phyloP scores from a whole-genome alignment of 2,113 vertebrate species.

The Hypanus sabinus region DNA sequence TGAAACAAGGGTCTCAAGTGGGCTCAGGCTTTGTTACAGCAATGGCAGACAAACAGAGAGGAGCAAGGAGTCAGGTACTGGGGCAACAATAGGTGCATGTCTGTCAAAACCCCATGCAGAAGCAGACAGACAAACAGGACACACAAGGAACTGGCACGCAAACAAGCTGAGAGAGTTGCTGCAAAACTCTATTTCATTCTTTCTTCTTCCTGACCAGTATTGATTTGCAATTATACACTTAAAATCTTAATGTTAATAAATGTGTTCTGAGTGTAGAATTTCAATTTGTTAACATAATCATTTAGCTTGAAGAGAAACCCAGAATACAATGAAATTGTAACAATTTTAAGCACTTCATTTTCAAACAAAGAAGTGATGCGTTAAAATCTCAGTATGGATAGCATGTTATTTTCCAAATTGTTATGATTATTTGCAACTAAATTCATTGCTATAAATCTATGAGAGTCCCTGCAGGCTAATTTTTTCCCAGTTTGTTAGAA shows the following conservation, averaged over 20 bases:
- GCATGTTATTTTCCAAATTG: background rate
- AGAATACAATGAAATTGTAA: background rate
- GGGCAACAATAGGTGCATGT: background rate
- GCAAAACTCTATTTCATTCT: background rate
- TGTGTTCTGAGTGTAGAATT: background rate
- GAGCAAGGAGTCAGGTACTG: background rate
- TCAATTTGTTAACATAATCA: background rate
- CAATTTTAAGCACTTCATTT: background rate
- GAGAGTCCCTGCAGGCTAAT: conserved; percentile 16
- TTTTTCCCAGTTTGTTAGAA: background rate
- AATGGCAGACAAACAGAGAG: background rate
- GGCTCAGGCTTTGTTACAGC: background rate
- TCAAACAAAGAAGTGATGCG: background rate
- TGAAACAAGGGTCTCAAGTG: background rate
- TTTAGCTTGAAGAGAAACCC: background rate
- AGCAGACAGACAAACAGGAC: background rate
- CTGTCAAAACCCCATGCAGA: background rate
- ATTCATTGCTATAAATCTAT: conserved; percentile 23
- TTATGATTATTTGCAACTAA: conserved; percentile 20
- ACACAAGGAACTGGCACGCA: background rate
- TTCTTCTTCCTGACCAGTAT: background rate
- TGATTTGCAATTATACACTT: background rate
- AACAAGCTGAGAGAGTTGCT: background rate
- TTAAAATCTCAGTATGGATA: background rate
- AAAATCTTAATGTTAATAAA: background rate